Base-by-base conservation (phyloP, 2,888 invertebrate species). In the Eledone cirrhosa region DNA sequence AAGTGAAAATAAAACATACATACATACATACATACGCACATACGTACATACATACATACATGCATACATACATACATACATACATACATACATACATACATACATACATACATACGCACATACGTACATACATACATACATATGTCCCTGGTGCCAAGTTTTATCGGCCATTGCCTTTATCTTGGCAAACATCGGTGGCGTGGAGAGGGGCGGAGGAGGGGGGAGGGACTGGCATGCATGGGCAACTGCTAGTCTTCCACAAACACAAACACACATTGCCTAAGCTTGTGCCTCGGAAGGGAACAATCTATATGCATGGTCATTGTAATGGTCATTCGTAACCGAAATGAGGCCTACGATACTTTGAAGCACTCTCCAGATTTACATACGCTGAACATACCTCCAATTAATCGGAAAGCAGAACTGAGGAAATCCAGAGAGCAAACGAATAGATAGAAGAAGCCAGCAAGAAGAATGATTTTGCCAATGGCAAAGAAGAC, bases 351-450 rank as follows among this genome's bases (percentile, higher is more conserved):
- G 11, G 5, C n/a, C 11, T n/a, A n/a, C 11, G 22, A 63, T 7
- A 63, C 5, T 63, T 5, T n/a, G 3, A 24, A 3, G 24, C 3
- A n/a, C 11, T 5, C n/a, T n/a, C 5, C 5, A 11, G 11, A 63
- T n/a, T 3, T 63, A 24, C 5, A 63, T n/a, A 63, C 3, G 11
- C 22, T n/a, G 3, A 8, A 48, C 48, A 8, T 76, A 76, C 82
- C 82, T n/a, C 81, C 82, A 11, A 82, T 41, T 41, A 82, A 77
- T 19, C 78, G 77, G 80, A 82, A 82, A 0, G 81, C 77, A 0
- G 82, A 77, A 63, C 79, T 82, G 65, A 82, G 78, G n/a, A 82
- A 80, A 53, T 82, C 82, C 4, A 82, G 74, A 16, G 82, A 81
- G 53, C 81, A 82, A 48, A 82, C 78, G 78, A 82, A 82, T 16